These are phyloP conservation scores for Thumatha senex DNA, from an alignment of 2,888 invertebrate species.

Conservation along the genomic window DNA sequence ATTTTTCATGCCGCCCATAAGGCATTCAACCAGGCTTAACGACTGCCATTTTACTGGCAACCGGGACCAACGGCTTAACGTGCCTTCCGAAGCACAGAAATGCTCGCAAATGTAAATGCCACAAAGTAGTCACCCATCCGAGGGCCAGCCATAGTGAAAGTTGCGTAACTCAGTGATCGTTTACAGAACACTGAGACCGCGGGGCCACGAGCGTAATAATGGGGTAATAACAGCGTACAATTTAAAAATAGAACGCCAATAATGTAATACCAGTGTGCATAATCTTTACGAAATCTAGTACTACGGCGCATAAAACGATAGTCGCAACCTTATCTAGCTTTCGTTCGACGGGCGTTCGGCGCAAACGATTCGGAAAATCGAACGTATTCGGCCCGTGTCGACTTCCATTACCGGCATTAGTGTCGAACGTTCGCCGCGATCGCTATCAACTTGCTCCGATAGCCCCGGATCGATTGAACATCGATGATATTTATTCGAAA, in stretches of 20 bases:
- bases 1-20: too few relatives aligned
- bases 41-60: too few relatives aligned
- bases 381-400: slow-evolving; percentile 64
- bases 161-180: too few relatives aligned
- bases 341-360: slow-evolving; percentile 46
- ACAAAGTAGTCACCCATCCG: too few relatives aligned
- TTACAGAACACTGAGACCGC: too few relatives aligned
- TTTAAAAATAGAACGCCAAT: slow-evolving; percentile 34
- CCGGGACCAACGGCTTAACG: too few relatives aligned
- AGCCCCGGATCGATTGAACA: slow-evolving; percentile 33
- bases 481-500: slow-evolving; percentile 31
- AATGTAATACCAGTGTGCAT: slow-evolving; percentile 39
- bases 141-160: too few relatives aligned
- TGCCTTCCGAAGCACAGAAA: too few relatives aligned
- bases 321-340: slow-evolving; percentile 67
- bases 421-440: slow-evolving; percentile 47
- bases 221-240: not conserved
- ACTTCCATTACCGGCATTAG: slow-evolving; percentile 79
- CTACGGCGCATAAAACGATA: slow-evolving; percentile 61
- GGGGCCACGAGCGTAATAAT: too few relatives aligned
- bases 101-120: too few relatives aligned
- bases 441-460: slow-evolving; percentile 34
- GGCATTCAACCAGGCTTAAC: too few relatives aligned
- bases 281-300: slow-evolving; percentile 44
- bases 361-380: slow-evolving; percentile 81